These are phyloP conservation scores for Lutraria rhynchaena DNA, from an alignment of 1,140 invertebrate species.

Conservation along the genomic window DNA sequence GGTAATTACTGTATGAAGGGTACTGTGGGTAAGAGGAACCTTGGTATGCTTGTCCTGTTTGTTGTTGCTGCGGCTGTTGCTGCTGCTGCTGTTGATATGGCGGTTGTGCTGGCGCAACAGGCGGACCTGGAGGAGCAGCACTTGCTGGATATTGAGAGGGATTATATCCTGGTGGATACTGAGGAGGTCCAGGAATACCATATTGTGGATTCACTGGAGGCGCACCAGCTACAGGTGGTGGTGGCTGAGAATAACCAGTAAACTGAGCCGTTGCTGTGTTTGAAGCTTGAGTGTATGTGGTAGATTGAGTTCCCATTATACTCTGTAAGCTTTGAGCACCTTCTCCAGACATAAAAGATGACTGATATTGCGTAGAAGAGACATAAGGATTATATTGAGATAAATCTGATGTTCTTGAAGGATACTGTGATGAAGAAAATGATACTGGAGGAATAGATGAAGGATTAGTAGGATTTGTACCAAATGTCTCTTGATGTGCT, in stretches of 20 bases:
- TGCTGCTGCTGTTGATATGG: slow-evolving; percentile 38
- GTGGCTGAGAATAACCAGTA: slow-evolving; percentile 49
- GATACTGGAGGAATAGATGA: slow-evolving; percentile 29
- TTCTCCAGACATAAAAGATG: slow-evolving; percentile 79
- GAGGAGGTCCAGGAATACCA: slow-evolving; percentile 15
- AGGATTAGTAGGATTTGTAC: slow-evolving; percentile 61
- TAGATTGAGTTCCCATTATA: slow-evolving; percentile 64
- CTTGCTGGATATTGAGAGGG: slow-evolving; percentile 32
- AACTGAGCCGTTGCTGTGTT: slow-evolving; percentile 40
- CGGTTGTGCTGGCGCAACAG: slow-evolving; percentile 38
- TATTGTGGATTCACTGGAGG: slow-evolving; percentile 18
- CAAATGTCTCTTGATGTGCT: slow-evolving; percentile 17
- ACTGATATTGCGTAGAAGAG: slow-evolving; percentile 73
- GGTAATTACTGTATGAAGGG: slow-evolving; percentile 15
- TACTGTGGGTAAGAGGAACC: slow-evolving; percentile 35
- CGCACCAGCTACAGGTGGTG: slow-evolving; percentile 35
- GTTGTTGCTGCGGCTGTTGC: slow-evolving; percentile 40
- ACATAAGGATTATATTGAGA: slow-evolving; percentile 77
- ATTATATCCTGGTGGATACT: slow-evolving; percentile 59
- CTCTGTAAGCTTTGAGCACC: slow-evolving; percentile 77
- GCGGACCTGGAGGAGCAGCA: slow-evolving; percentile 43
- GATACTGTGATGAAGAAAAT: slow-evolving; percentile 35
- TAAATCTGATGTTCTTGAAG: slow-evolving; percentile 20
- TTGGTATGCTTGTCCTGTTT: slow-evolving; percentile 45
- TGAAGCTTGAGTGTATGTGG: slow-evolving; percentile 41